Evolutionary conservation across 2,797 vertebrate genomes (phyloP), one percentile per base, ranked within the genome.

Genomic region (Acridotheres tristis): DNA sequence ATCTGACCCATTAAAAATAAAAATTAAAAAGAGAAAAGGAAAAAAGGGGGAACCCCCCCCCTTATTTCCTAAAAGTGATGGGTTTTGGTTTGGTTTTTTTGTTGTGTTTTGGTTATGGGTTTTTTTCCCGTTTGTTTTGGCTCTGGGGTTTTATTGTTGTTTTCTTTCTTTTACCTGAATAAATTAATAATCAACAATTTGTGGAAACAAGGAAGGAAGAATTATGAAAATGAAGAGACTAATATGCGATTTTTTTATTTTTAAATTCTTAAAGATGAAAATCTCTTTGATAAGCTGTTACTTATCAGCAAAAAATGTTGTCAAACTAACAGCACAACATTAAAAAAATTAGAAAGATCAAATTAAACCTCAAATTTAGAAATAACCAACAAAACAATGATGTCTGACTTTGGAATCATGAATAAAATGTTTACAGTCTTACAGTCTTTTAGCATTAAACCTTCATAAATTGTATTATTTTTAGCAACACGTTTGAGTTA

Each of bases 31-130:
- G 2, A 51, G 16, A 23, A 47, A 42, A 43, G 2, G 6, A 15
- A 66, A 48, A 48, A n/a, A 9, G 2, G 4, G 2, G 9, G 4
- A 10, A 10, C 2, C 1, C 0, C 2, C 3, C 7, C 2, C 11
- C 8, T 5, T 5, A 43, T 30, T 82, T 62, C 14, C 10, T 25
- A 23, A 34, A 82, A 83, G 4, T 2, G 0, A 32, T 45, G 27
- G 3, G 17, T 12, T 83, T 67, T 10, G 5, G 6, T 19, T 65
- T 47, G 4, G 8, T 26, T 36, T 32, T 34, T 17, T 40, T 57
- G 11, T 29, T 53, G 51, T 11, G 47, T 7, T 21, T 54, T 54
- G 16, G 6, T 43, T 25, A 5, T 43, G 18, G 5, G 14, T 4
- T 2, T 20, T n/a, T 65, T 27, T 59, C 5, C 11, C 5, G 6